phyloP scores from a whole-genome alignment of 2,797 vertebrate genomes.

The Scomberomorus guttatus region DNA sequence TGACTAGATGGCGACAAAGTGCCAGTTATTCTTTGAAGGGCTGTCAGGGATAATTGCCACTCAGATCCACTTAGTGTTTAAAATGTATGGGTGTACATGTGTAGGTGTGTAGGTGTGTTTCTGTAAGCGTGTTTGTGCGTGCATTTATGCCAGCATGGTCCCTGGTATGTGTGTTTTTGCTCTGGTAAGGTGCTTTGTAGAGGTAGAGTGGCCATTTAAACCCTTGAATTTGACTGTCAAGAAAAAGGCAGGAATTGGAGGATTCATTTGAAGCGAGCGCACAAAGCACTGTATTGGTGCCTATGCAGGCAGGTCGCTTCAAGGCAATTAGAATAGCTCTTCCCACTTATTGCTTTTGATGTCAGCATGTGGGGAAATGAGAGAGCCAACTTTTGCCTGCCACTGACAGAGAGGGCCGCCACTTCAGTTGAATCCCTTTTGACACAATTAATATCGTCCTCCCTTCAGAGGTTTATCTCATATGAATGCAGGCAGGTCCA shows the following conservation, averaged over 20 bases:
- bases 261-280: constrained; percentile 60
- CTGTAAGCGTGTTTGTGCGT: constrained; percentile 1
- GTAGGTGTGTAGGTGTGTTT: constrained; percentile 18
- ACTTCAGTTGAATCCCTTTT: constrained; percentile 70
- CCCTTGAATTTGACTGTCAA: constrained; percentile 66
- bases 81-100: constrained; percentile 9
- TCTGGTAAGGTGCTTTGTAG: constrained; percentile 60
- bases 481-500: constrained; percentile 57
- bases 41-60: constrained; percentile 52
- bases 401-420: constrained; percentile 64
- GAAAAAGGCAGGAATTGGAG: constrained; percentile 54
- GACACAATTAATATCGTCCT: constrained; percentile 70
- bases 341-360: constrained; percentile 76
- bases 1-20: constrained; percentile 85
- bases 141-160: constrained; percentile 4
- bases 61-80: constrained; percentile 48
- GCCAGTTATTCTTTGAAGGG: constrained; percentile 69
- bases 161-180: constrained; percentile 35
- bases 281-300: constrained; percentile 61
- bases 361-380: constrained; percentile 64
- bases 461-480: constrained; percentile 68
- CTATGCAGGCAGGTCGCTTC: constrained; percentile 66
- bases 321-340: constrained; percentile 77
- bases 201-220: constrained; percentile 69
- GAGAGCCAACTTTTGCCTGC: constrained; percentile 60